These are phyloP conservation scores for Jaculus jaculus DNA, from an alignment of 2,113 vertebrate genomes.

Conservation along the genomic window DNA sequence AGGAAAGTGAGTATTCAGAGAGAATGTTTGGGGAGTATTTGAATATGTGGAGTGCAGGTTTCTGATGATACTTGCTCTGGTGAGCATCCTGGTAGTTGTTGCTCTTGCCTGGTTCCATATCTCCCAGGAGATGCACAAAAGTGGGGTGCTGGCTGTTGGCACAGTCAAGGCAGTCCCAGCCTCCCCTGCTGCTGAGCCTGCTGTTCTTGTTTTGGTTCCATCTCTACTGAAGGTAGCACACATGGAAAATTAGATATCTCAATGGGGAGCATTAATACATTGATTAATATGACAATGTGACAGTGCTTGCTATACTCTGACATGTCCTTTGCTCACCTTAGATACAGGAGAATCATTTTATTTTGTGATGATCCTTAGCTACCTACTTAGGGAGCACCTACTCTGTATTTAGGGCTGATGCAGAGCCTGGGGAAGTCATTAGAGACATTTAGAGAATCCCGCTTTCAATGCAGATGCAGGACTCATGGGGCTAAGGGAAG, in stretches of 20 bases:
- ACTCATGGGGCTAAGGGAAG: background rate
- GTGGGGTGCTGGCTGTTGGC: background rate
- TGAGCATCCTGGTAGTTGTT: background rate
- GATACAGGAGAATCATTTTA: background rate
- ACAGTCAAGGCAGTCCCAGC: background rate
- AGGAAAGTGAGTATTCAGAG: background rate
- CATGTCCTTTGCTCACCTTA: background rate
- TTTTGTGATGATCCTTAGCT: background rate
- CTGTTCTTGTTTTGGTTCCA: background rate
- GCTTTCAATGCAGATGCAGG: background rate
- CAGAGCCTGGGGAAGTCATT: background rate
- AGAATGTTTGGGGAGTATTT: background rate
- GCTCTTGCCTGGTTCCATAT: background rate
- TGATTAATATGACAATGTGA: background rate
- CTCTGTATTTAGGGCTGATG: background rate
- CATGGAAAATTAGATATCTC: conserved; percentile 26
- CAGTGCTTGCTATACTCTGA: background rate
- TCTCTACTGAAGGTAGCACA: background rate
- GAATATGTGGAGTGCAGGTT: background rate
- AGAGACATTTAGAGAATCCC: background rate
- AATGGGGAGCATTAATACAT: background rate
- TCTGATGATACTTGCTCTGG: too few relatives aligned
- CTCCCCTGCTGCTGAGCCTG: background rate
- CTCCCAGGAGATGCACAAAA: background rate
- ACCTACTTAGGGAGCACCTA: background rate